Conservation (phyloP, 1,140 invertebrate species). For the Drosophila yakuba region DNA sequence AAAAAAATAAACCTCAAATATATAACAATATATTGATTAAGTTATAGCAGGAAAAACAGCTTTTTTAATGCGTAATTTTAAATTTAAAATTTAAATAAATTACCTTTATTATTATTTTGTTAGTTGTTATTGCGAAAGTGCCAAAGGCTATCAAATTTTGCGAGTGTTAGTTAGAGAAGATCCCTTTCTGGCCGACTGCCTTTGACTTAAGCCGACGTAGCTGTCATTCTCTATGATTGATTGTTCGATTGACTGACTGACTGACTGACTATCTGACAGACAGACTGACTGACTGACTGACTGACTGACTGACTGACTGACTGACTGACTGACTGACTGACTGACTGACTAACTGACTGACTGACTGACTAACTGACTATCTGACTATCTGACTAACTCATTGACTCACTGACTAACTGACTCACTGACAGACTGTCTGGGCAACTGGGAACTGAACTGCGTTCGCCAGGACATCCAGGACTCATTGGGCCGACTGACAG, state of each 20-base stretch:
- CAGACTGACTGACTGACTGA: too few species aligned
- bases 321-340: slow-evolving; percentile 2
- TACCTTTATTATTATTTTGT: too few species aligned
- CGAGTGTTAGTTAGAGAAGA: not conserved
- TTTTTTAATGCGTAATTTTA: too few species aligned
- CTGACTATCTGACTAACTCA: too few species aligned
- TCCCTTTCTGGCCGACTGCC: slow-evolving; percentile 31
- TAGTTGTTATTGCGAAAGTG: not conserved
- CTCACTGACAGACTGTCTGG: not conserved
- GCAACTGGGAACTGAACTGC: not conserved
- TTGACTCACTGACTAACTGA: too few species aligned
- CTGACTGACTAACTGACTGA: too few species aligned
- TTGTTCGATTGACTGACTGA: slow-evolving; percentile 75
- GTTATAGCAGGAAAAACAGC: too few species aligned
- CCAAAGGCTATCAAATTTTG: not conserved
- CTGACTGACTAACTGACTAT: not conserved
- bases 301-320: too few species aligned
- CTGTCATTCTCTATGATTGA: slow-evolving; percentile 80
- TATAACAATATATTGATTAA: too few species aligned
- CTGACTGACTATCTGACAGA: not conserved
- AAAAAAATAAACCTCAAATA: not conserved
- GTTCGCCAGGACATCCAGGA: slow-evolving; percentile 3
- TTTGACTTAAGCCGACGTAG: slow-evolving; percentile 71
- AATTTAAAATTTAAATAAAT: too few species aligned
- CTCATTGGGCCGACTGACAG: slow-evolving; percentile 14